phyloP scores from a whole-genome alignment of 2,888 invertebrate genomes.

The Cheilosia grossa region DNA sequence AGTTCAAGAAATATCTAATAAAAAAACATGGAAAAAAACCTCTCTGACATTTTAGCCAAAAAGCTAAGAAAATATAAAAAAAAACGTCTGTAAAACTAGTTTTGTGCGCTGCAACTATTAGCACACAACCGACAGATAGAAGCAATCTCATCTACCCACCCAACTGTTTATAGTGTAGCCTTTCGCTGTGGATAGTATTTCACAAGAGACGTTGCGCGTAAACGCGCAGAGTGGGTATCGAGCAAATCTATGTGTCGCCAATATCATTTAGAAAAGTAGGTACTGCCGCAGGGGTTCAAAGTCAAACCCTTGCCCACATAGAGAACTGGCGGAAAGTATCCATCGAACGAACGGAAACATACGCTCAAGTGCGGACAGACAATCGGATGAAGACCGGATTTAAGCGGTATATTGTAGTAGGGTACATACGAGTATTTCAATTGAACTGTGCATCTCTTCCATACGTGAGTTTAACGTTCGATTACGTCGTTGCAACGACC shows the following conservation, averaged over 20 bases:
- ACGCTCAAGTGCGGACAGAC: slow-evolving; percentile 18
- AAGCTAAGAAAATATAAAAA: not conserved
- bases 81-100: slow-evolving; percentile 42
- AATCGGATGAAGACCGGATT: slow-evolving; percentile 30
- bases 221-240: slow-evolving; percentile 52
- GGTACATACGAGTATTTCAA: slow-evolving; percentile 17
- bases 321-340: slow-evolving; percentile 31
- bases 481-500: slow-evolving; percentile 46
- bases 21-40: not conserved
- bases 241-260: slow-evolving; percentile 47
- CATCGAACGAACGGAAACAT: slow-evolving; percentile 49
- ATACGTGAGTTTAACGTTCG: slow-evolving; percentile 58
- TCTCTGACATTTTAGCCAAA: slow-evolving; percentile 44
- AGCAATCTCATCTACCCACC: slow-evolving; percentile 65
- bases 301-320: slow-evolving; percentile 39
- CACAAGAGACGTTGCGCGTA: slow-evolving; percentile 49
- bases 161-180: slow-evolving; percentile 61
- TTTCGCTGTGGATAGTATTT: slow-evolving; percentile 44
- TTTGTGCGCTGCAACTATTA: slow-evolving; percentile 45
- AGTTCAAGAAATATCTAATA: slow-evolving; percentile 26
- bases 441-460: slow-evolving; percentile 33
- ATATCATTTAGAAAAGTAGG: not conserved
- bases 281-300: not conserved
- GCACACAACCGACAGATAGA: slow-evolving; percentile 14
- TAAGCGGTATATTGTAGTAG: slow-evolving; percentile 17